Conservation (phyloP, 2,888 invertebrate genomes). For the Drosophila lutescens region DNA sequence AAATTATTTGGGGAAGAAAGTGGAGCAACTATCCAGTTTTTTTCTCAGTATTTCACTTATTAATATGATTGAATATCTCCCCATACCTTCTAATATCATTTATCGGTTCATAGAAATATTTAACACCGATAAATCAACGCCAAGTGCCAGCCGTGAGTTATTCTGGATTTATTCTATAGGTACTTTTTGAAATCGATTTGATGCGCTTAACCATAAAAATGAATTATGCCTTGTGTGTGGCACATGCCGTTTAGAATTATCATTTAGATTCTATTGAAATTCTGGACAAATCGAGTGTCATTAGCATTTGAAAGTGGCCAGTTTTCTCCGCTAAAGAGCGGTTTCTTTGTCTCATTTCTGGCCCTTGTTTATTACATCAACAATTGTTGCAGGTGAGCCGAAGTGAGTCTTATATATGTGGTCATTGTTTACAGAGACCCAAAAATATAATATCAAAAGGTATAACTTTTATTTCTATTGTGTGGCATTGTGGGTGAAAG, state of each 20-base stretch:
- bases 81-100: neutral
- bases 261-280: slow-evolving; percentile 9
- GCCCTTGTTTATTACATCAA: slow-evolving; percentile 52
- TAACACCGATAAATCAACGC: slow-evolving; percentile 60
- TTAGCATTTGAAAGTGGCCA: slow-evolving; percentile 44
- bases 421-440: slow-evolving; percentile 53
- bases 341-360: slow-evolving; percentile 22
- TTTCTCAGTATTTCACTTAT: slow-evolving; percentile 3
- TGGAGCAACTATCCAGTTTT: slow-evolving; percentile 13
- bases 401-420: slow-evolving; percentile 40
- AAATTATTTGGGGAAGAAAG: slow-evolving; percentile 25
- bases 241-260: slow-evolving; percentile 40
- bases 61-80: slow-evolving; percentile 20
- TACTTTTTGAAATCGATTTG: slow-evolving; percentile 58
- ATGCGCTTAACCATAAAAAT: slow-evolving; percentile 62
- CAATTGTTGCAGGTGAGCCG: slow-evolving; percentile 64
- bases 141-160: slow-evolving; percentile 42
- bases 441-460: slow-evolving; percentile 52
- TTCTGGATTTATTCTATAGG: slow-evolving; percentile 25
- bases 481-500: slow-evolving; percentile 66
- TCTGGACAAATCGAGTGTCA: slow-evolving; percentile 21
- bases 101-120: slow-evolving; percentile 18
- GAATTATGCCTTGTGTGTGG: slow-evolving; percentile 51
- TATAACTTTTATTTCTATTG: slow-evolving; percentile 63
- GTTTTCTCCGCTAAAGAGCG: slow-evolving; percentile 42